Evolutionary conservation across 2,797 vertebrate genomes (phyloP), one percentile per base, ranked within the genome.

Genomic region (Novumbra hubbsi): DNA sequence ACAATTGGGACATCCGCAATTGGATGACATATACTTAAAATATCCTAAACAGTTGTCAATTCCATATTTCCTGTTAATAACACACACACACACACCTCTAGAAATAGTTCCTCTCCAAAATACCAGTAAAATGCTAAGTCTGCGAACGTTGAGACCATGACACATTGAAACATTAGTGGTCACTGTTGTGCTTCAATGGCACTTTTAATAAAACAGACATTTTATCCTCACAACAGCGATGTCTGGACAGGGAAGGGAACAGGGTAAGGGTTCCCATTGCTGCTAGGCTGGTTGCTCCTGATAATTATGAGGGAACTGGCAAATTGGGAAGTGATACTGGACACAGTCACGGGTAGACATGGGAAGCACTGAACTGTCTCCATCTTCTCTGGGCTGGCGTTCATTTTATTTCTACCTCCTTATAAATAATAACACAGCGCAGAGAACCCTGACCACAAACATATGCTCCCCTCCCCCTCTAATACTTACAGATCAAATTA

Each of bases 181-280:
- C 93, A 94, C 92, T 91, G 90, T 91, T 93, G 92, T 92, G 92
- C 92, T 94, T 93, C 93, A 93, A 86, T 89, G 86, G 93, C 94
- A 93, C 92, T 94, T 94, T 94, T 94, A 94, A 94, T 94, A 94
- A 94, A 94, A 94, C 94, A 93, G 92, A 94, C 93, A 94, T 94
- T 93, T 94, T 89, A 94, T 94, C 91, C 92, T 93, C 93, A 94
- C 94, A 94, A 94, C 94, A 94, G 93, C 93, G 94, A 94, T 94
- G 94, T 93, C 94, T 94, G 94, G 90, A 93, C 91, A 92, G 86
- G 83, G 85, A 86, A 84, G 86, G 83, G 81, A 88, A 82, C 80
- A 72, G 85, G 87, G 89, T 83, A 83, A 87, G 89, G 91, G 89
- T 91, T 93, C 91, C 88, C 86, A 90, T 80, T 86, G 89, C 92